Conservation (phyloP, 2,113 vertebrate genomes). For the Alectura lathami region DNA sequence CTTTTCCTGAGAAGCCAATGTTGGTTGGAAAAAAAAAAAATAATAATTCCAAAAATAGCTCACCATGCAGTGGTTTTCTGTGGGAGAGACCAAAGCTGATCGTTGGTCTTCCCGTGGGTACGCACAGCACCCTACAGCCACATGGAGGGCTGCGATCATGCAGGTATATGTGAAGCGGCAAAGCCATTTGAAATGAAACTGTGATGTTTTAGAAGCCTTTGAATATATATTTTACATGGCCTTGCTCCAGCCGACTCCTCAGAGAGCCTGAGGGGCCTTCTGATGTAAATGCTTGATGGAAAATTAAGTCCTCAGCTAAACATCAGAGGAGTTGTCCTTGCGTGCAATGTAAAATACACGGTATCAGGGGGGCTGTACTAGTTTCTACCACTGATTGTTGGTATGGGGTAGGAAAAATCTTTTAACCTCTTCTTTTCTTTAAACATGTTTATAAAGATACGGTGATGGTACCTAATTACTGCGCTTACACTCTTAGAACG, state of each 20-base stretch:
- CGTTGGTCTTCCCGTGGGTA: neutral
- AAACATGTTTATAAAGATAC: neutral
- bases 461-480: neutral
- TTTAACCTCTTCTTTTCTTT: neutral
- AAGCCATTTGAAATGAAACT: neutral
- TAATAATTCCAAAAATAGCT: neutral
- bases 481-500: neutral
- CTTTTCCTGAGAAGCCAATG: rapidly evolving
- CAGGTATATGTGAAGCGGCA: neutral
- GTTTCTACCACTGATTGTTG: neutral
- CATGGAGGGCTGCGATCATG: neutral
- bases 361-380: neutral
- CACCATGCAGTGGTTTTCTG: rapidly evolving
- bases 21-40: neutral
- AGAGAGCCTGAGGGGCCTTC: neutral
- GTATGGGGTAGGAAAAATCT: neutral
- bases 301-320: neutral
- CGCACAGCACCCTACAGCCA: neutral
- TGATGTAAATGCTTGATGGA: neutral
- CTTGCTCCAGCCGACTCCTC: neutral
- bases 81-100: neutral
- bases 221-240: neutral
- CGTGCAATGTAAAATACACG: neutral
- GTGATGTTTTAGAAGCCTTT: neutral
- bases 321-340: neutral